Evolutionary conservation across 2,113 vertebrate species (phyloP).

Genomic region (Cinclus mexicanus): DNA sequence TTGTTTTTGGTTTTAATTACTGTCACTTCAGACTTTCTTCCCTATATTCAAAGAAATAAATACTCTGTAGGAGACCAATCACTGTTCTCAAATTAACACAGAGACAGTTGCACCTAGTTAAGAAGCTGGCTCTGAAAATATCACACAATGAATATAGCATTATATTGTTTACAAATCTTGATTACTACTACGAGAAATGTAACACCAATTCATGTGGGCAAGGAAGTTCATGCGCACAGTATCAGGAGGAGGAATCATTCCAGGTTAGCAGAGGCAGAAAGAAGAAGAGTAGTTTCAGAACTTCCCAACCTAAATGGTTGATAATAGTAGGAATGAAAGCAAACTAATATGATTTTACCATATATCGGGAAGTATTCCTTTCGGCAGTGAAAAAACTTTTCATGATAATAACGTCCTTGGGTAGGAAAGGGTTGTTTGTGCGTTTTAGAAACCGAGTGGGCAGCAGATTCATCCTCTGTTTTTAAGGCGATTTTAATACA

Average conservation of each 20-base stretch:
- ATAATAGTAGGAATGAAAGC: not conserved
- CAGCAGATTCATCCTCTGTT: not conserved
- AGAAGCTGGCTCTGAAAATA: not conserved
- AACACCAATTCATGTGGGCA: rapidly evolving
- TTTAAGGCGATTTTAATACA: rapidly evolving
- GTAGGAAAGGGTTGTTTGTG: rapidly evolving
- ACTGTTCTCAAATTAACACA: not conserved
- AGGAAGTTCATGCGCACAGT: not conserved
- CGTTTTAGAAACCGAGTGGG: rapidly evolving
- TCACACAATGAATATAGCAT: rapidly evolving
- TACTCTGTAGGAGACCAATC: not conserved
- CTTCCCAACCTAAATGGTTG: rapidly evolving
- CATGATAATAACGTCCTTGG: not conserved
- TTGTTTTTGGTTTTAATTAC: not conserved
- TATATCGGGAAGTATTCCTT: not conserved
- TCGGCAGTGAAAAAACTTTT: not conserved
- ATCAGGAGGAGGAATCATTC: not conserved
- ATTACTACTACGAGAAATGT: not conserved
- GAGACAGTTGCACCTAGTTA: not conserved
- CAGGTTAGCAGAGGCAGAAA: not conserved
- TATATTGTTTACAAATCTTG: not conserved
- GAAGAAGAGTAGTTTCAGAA: not conserved
- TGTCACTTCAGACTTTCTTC: not conserved
- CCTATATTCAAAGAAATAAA: not conserved
- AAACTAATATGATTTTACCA: rapidly evolving